Conservation (phyloP, 2,888 invertebrate species). For the Antitype chi region DNA sequence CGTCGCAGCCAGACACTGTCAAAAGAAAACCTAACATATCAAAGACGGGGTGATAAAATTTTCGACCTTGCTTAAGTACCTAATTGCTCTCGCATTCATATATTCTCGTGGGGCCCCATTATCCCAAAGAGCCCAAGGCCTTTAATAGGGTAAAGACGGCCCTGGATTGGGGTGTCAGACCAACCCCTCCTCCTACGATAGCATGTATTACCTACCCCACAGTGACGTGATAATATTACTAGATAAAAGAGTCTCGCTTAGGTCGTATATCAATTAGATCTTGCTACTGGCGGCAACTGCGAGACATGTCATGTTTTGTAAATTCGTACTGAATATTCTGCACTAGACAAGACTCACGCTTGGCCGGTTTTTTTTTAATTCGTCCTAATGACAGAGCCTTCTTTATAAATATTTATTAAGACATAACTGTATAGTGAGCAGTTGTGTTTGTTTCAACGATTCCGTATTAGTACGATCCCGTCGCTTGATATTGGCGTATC, state of each 20-base stretch:
- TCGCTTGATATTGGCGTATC: slow-evolving; percentile 44
- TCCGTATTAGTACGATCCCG: slow-evolving; percentile 46
- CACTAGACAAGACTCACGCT: slow-evolving; percentile 24
- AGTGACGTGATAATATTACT: slow-evolving; percentile 29
- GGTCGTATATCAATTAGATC: slow-evolving; percentile 25
- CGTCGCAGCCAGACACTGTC: not conserved
- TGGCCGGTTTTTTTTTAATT: slow-evolving; percentile 28
- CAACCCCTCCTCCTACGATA: slow-evolving; percentile 23
- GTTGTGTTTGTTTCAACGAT: slow-evolving; percentile 38
- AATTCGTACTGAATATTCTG: slow-evolving; percentile 42
- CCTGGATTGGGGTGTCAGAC: not conserved
- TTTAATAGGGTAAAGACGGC: not conserved
- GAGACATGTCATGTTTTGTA: not conserved
- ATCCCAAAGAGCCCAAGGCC: not conserved
- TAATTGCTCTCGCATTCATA: not conserved
- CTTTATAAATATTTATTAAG: slow-evolving; percentile 46
- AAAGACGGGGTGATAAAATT: too few relatives aligned
- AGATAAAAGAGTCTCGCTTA: slow-evolving; percentile 20
- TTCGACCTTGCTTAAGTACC: too few relatives aligned
- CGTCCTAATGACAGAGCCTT: slow-evolving; percentile 26
- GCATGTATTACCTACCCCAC: slow-evolving; percentile 8
- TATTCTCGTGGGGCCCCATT: not conserved
- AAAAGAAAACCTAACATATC: not conserved
- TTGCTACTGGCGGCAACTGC: not conserved
- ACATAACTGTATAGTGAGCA: slow-evolving; percentile 46